phyloP scores from a whole-genome alignment of 2,113 vertebrate species.

The Stomatorhinus ivindoensis region DNA sequence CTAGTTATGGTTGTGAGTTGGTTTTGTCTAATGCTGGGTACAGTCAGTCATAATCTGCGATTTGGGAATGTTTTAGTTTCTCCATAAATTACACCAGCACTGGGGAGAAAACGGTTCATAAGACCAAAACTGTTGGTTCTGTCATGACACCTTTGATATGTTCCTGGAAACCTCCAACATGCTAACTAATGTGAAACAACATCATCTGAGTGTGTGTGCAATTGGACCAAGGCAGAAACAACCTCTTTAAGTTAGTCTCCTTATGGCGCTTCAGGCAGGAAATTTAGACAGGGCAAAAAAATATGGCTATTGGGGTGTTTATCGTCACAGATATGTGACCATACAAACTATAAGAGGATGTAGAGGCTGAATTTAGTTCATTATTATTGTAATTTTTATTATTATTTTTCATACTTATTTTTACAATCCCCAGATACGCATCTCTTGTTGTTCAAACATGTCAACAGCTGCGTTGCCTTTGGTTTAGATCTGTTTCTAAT shows the following conservation, averaged over 20 bases:
- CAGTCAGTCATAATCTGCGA: neutral
- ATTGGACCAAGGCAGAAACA: neutral
- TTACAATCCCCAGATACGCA: no score
- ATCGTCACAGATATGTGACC: no score
- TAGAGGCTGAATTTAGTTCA: no score
- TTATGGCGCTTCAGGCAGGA: neutral
- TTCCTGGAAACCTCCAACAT: neutral
- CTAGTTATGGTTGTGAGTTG: neutral
- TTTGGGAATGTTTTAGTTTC: neutral
- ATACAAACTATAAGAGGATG: no score
- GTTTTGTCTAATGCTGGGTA: neutral
- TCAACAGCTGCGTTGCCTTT: no score
- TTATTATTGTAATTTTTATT: no score
- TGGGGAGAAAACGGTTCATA: neutral
- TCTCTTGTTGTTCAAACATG: no score
- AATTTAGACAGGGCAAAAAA: neutral
- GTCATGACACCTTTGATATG: neutral
- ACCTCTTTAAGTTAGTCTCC: neutral
- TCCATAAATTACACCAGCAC: neutral
- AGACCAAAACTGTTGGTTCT: neutral
- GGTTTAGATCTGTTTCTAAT: no score
- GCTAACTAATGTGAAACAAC: neutral
- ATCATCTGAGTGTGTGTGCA: neutral
- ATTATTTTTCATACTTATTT: no score
- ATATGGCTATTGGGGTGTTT: neutral